These are phyloP conservation scores for Lacanobia wlatinum DNA, from an alignment of 2,888 invertebrate species.

Conservation along the genomic window DNA sequence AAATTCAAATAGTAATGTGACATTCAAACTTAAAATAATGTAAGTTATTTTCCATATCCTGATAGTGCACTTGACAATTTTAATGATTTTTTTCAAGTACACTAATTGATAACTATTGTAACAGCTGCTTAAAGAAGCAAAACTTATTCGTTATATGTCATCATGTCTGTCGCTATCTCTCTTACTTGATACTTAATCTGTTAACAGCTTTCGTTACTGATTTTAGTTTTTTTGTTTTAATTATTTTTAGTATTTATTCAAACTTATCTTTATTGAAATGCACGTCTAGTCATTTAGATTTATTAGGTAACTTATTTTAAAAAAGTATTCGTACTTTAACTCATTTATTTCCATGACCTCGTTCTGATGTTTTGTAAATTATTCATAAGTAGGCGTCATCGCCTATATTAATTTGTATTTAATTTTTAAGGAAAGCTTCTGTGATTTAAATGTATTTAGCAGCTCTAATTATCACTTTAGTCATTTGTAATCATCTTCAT, in stretches of 20 bases:
- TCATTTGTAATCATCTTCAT: neutral
- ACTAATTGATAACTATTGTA: neutral
- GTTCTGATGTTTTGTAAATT: neutral
- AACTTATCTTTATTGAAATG: neutral
- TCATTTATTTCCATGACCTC: neutral
- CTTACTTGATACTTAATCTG: neutral
- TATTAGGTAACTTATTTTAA: neutral
- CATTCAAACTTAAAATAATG: neutral
- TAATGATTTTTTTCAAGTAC: too few relatives aligned
- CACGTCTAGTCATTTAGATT: constrained; percentile 21
- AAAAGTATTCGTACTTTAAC: neutral
- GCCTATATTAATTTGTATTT: neutral
- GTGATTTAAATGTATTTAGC: constrained; percentile 9
- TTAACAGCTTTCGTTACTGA: neutral
- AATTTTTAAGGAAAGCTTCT: neutral
- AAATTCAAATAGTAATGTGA: too few relatives aligned
- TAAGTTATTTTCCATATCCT: too few relatives aligned
- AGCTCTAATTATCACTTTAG: neutral
- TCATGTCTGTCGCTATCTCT: neutral
- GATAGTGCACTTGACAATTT: neutral
- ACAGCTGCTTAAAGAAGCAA: neutral
- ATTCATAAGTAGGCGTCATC: neutral
- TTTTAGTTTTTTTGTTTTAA: neutral
- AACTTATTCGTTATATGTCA: neutral
- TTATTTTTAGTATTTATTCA: constrained; percentile 31